Evolutionary conservation across 2,797 vertebrate species (phyloP).

Genomic region (Sphenodon punctatus): DNA sequence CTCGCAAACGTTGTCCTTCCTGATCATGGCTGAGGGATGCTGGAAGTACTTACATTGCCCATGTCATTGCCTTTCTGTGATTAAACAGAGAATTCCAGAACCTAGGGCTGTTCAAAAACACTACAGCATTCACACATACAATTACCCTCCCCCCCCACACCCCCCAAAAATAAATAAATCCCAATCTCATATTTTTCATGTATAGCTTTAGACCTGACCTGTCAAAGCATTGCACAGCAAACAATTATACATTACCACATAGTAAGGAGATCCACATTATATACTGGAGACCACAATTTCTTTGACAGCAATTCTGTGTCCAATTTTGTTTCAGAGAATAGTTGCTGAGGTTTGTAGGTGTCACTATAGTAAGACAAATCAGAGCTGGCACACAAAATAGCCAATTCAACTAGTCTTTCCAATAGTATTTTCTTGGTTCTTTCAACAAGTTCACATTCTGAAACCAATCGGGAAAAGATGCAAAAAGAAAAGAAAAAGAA

Average conservation of each 20-base stretch:
- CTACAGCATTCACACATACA: not conserved
- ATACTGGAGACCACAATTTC: not conserved
- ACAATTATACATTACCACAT: slow-evolving; percentile 8
- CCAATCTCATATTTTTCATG: not conserved
- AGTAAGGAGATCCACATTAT: rapidly evolving
- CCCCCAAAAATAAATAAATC: no score
- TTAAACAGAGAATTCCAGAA: not conserved
- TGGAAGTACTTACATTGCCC: slow-evolving; percentile 4
- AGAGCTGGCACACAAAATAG: slow-evolving; percentile 15
- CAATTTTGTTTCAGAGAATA: slow-evolving; percentile 48
- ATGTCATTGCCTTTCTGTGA: not conserved
- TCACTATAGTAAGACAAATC: slow-evolving; percentile 43
- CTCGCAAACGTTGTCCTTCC: not conserved
- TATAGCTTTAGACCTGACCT: not conserved
- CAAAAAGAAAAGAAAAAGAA: slow-evolving; percentile 17
- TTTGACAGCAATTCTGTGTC: slow-evolving; percentile 22
- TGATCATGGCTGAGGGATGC: not conserved
- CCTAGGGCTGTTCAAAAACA: not conserved
- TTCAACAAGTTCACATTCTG: slow-evolving; percentile 44
- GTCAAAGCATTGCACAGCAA: not conserved
- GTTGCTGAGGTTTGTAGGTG: not conserved
- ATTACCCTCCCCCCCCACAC: no score
- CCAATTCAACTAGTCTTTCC: not conserved
- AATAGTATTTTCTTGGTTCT: slow-evolving; percentile 29
- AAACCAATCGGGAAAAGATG: slow-evolving; percentile 33